Percentiles rank a stretch among this genome's conserved stretches.
Evolutionary conservation across 2,888 invertebrate genomes (phyloP).

Genomic region (Synanthedon formicaeformis): DNA sequence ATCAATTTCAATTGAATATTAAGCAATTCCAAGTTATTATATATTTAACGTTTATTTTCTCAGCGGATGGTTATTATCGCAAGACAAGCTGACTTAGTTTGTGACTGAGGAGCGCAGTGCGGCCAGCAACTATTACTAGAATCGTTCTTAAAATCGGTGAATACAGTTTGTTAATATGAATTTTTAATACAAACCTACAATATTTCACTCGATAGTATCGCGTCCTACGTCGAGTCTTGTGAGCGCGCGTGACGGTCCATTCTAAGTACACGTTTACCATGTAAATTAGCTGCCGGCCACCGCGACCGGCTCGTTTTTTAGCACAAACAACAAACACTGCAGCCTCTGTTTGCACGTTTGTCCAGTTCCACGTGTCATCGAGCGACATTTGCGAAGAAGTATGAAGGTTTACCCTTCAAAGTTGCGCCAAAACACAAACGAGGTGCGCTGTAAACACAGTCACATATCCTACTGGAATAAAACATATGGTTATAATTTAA

Average conservation of each 20-base stretch:
- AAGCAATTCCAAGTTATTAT: too few species aligned
- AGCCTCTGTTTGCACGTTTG: constrained; percentile 22
- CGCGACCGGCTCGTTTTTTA: constrained; percentile 42
- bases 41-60: too few species aligned
- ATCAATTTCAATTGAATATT: too few species aligned
- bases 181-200: neutral
- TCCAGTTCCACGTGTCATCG: constrained; percentile 2
- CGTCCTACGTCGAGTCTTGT: constrained; percentile 32
- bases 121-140: too few species aligned
- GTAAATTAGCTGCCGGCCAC: constrained; percentile 58
- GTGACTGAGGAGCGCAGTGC: too few species aligned
- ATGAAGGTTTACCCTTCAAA: too few species aligned
- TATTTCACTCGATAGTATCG: constrained; percentile 1
- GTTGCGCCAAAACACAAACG: too few species aligned
- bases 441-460: too few species aligned
- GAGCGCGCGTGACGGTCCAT: constrained; percentile 64
- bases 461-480: too few species aligned
- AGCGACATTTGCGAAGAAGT: neutral
- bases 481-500: too few species aligned
- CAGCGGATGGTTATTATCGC: too few species aligned
- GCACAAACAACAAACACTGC: constrained; percentile 51
- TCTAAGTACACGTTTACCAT: constrained; percentile 66
- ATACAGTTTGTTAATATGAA: neutral
- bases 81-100: too few species aligned
- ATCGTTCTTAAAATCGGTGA: neutral